These are phyloP conservation scores for Thamnaconus septentrionalis DNA, from an alignment of 2,113 vertebrate species.

Conservation along the genomic window DNA sequence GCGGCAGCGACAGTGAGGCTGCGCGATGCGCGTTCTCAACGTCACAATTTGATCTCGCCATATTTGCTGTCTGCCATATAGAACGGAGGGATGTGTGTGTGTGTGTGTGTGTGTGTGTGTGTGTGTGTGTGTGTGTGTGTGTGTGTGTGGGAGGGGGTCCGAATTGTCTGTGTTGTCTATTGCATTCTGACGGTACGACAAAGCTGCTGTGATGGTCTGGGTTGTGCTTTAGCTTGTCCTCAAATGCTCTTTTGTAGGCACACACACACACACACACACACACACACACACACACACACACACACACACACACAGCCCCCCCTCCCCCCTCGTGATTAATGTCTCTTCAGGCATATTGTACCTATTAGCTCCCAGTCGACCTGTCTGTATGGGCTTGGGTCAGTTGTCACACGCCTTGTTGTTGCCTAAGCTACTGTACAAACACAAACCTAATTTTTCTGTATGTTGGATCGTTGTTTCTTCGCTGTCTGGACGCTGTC, in stretches of 20 bases:
- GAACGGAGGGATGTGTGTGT: constrained; percentile 25
- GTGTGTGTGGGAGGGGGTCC: too few species aligned
- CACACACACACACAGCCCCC: too few species aligned
- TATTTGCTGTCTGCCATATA: constrained; percentile 49
- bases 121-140: constrained; percentile 4
- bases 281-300: too few species aligned
- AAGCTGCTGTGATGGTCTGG: constrained; percentile 24
- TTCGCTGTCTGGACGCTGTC: constrained; percentile 21
- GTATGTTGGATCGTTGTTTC: constrained; percentile 21
- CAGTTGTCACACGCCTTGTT: constrained; percentile 33
- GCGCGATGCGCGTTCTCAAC: constrained; percentile 33
- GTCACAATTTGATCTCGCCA: constrained; percentile 52
- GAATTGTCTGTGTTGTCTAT: too few species aligned
- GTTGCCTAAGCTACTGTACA: constrained; percentile 20
- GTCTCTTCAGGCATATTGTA: constrained; percentile 28
- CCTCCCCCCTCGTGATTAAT: constrained; percentile 38
- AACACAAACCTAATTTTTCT: constrained; percentile 34
- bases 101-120: constrained; percentile 3
- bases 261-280: not conserved
- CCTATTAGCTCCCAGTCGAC: constrained; percentile 35
- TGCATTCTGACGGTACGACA: too few species aligned
- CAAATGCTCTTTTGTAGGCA: constrained; percentile 42
- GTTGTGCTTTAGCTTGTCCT: constrained; percentile 50
- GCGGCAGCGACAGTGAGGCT: constrained; percentile 24
- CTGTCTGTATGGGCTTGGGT: constrained; percentile 20